Percentiles rank a stretch among this genome's conserved stretches.
Conservation (phyloP, 2,888 invertebrate genomes). For the Drosophila antonietae region DNA sequence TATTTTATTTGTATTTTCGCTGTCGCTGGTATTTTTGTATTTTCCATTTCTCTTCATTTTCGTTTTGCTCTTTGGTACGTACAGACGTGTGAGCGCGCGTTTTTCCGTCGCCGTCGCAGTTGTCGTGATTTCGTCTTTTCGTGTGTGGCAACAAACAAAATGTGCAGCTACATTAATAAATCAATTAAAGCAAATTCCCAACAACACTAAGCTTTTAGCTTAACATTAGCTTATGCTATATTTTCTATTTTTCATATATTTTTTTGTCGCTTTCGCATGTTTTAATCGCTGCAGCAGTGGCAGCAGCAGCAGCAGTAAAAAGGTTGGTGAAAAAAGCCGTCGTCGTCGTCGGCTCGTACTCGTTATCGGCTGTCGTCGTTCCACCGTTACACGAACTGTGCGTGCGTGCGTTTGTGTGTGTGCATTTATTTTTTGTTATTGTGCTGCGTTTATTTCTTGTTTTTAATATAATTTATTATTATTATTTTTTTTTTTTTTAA, state of each 20-base stretch:
- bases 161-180: conserved; percentile 21
- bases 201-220: conserved; percentile 32
- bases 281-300: conserved; percentile 42
- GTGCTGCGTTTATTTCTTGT: conserved; percentile 44
- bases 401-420: conserved; percentile 31
- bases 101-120: conserved; percentile 32
- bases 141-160: conserved; percentile 49
- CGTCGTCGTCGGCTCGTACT: conserved; percentile 52
- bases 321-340: conserved; percentile 62
- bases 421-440: conserved; percentile 64
- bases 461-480: conserved; percentile 1
- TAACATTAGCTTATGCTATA: conserved; percentile 7
- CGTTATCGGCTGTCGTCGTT: conserved; percentile 58
- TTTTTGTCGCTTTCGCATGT: conserved; percentile 54
- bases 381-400: conserved; percentile 55
- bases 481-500: conserved; percentile 7
- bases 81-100: conserved; percentile 60
- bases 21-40: conserved; percentile 53
- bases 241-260: conserved; percentile 18
- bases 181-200: conserved; percentile 7
- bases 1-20: conserved; percentile 43
- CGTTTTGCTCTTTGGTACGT: conserved; percentile 62
- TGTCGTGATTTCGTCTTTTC: conserved; percentile 49
- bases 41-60: conserved; percentile 59
- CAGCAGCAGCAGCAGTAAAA: conserved; percentile 45